Conservation (phyloP, 2,113 vertebrate genomes). For the Gopherus flavomarginatus region DNA sequence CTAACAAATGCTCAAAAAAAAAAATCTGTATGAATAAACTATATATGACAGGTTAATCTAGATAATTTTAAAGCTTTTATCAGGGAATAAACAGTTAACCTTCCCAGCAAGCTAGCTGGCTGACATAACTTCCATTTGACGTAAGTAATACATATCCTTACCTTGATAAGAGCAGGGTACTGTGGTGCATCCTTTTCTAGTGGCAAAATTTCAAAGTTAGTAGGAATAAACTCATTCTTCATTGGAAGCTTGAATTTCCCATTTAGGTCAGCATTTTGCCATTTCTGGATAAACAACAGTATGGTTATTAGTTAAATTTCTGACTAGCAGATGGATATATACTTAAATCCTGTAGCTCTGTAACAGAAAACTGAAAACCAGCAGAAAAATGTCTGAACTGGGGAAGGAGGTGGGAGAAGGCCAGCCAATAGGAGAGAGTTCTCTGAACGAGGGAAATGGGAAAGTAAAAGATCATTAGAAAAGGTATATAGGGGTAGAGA, state of each 20-base stretch:
- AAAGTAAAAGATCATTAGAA: not conserved
- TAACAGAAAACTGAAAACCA: not conserved
- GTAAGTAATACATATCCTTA: constrained; percentile 45
- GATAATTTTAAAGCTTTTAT: not conserved
- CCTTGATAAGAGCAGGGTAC: constrained; percentile 93
- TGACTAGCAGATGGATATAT: not conserved
- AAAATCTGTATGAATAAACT: not conserved
- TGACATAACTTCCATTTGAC: not conserved
- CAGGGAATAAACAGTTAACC: not conserved
- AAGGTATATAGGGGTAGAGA: not conserved
- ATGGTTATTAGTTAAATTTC: not conserved
- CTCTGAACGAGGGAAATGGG: fast-evolving
- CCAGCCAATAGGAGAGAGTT: not conserved
- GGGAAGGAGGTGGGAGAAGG: not conserved
- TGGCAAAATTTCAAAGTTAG: constrained; percentile 95
- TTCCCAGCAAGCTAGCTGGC: not conserved
- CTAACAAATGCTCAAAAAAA: not conserved
- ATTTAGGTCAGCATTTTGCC: constrained; percentile 94
- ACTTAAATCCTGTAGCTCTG: not conserved
- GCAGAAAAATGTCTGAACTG: not conserved
- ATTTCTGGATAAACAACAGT: constrained; percentile 85
- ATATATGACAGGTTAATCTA: not conserved
- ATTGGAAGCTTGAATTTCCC: constrained; percentile 96
- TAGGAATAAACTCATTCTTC: constrained; percentile 98
- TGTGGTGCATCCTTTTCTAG: constrained; percentile 92